These are phyloP conservation scores for Raillietiella orientalis DNA, from an alignment of 2,888 invertebrate species.

Conservation along the genomic window DNA sequence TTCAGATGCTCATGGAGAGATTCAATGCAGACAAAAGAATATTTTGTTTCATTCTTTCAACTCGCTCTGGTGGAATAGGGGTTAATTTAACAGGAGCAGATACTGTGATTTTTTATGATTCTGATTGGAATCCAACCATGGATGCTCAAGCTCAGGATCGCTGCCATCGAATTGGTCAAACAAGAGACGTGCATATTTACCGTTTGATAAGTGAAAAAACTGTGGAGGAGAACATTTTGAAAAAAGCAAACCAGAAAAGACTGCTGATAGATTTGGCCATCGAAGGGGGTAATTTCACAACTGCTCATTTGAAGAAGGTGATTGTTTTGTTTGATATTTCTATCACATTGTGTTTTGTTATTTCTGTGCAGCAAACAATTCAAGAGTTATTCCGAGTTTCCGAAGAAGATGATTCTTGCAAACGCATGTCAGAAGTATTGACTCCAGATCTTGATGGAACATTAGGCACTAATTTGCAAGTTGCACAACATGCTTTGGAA, in stretches of 20 bases:
- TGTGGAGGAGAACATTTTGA: slow-evolving; percentile 94
- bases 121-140: slow-evolving; percentile 99
- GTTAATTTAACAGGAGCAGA: slow-evolving; percentile 97
- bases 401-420: slow-evolving; percentile 22
- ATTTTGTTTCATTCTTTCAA: slow-evolving; percentile 90
- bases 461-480: slow-evolving; percentile 18
- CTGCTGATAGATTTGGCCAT: slow-evolving; percentile 85
- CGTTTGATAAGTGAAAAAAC: slow-evolving; percentile 86
- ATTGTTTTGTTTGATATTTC: slow-evolving; percentile 1
- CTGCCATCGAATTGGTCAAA: slow-evolving; percentile 97
- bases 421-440: slow-evolving; percentile 19
- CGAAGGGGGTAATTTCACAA: slow-evolving; percentile 94
- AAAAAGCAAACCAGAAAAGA: slow-evolving; percentile 92
- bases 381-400: slow-evolving; percentile 59
- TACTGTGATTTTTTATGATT: slow-evolving; percentile 97
- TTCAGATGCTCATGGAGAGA: slow-evolving; percentile 58
- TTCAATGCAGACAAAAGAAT: slow-evolving; percentile 83
- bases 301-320: slow-evolving; percentile 67
- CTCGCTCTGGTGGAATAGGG: slow-evolving; percentile 87
- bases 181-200: slow-evolving; percentile 92
- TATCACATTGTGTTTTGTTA: slow-evolving; percentile 2
- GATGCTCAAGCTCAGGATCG: slow-evolving; percentile 88
- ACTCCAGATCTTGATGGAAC: not conserved
- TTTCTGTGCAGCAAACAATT: slow-evolving; percentile 34
- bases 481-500: slow-evolving; percentile 27